Conservation (phyloP, 2,888 invertebrate genomes). For the Acleris laterana region DNA sequence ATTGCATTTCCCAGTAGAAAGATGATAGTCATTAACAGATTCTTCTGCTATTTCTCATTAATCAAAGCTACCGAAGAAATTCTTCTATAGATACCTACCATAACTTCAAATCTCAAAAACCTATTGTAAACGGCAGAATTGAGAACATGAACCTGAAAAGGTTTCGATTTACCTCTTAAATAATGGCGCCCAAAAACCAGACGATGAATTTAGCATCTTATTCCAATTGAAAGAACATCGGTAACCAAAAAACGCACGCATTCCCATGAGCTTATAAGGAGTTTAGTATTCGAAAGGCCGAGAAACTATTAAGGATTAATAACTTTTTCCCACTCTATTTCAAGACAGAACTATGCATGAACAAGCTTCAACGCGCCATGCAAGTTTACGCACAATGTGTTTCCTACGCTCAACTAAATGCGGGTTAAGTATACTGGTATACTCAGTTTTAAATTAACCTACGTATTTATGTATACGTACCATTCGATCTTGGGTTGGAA, state of each 20-base stretch:
- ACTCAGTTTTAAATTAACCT: slow-evolving; percentile 7
- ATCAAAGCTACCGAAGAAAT: no score
- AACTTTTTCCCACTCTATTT: slow-evolving; percentile 5
- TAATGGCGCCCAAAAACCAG: background rate
- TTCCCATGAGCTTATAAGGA: slow-evolving; percentile 11
- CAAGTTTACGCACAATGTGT: slow-evolving; percentile 23
- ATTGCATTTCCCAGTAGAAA: no score
- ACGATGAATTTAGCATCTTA: background rate
- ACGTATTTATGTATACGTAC: background rate
- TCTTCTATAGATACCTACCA: no score
- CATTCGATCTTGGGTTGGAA: slow-evolving; percentile 8
- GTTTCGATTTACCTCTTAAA: background rate
- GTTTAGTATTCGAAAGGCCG: slow-evolving; percentile 4
- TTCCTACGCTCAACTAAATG: slow-evolving; percentile 16
- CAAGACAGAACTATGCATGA: slow-evolving; percentile 12
- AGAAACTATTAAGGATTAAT: slow-evolving; percentile 11
- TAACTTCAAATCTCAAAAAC: background rate
- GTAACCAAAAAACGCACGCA: background rate
- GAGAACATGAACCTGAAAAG: background rate
- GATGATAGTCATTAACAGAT: no score
- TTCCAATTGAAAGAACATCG: background rate
- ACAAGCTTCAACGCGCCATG: slow-evolving; percentile 15
- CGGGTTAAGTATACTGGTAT: background rate
- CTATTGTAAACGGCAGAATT: background rate
- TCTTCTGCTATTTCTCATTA: no score